Evolutionary conservation across 2,888 invertebrate genomes (phyloP), one percentile per base, ranked within the genome.

Genomic region (Lasioglossum marginatum): DNA sequence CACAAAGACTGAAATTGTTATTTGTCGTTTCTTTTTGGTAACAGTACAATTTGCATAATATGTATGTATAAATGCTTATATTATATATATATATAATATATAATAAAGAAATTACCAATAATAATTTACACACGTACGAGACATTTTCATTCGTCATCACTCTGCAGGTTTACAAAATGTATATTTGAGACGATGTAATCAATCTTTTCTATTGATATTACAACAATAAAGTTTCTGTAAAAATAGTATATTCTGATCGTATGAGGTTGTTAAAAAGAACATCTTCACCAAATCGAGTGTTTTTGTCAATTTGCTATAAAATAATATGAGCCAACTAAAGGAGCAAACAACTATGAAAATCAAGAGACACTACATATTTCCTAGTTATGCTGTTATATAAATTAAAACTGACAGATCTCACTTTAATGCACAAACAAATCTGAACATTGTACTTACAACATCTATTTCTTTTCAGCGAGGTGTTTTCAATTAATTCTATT

Each of bases 131-230:
- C 77, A 71, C 81, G 27, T 72, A 40, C 43, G 14, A 37, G 79
- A 45, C 27, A 48, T 71, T 77, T 45, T 31, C n/a, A 27, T 60
- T 34, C 73, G 19, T 66, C 27, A 48, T 31, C 23, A 40, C 23
- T 63, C 14, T 63, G 31, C 12, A 23, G 37, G 81, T 71, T 81
- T 84, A 68, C 37, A 78, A 88, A 82, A 81, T 37, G 77, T 71
- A 45, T 77, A 74, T 70, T 34, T 57, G 27, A 63, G 72, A 48
- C 14, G 23, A 74, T 66, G 43, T 27, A 82, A 57, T 27, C 75
- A 40, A 43, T 43, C 37, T 23, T 83, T 84, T 63, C 27, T 68
- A 68, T 68, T 37, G 23, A 40, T 37, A 31, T 79, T 60, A 16
- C 37, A 73, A 34, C 5, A 52, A 73, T 40, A 77, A 73, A 34